phyloP scores from a whole-genome alignment of 2,113 vertebrate genomes.

The Crotophaga sulcirostris region DNA sequence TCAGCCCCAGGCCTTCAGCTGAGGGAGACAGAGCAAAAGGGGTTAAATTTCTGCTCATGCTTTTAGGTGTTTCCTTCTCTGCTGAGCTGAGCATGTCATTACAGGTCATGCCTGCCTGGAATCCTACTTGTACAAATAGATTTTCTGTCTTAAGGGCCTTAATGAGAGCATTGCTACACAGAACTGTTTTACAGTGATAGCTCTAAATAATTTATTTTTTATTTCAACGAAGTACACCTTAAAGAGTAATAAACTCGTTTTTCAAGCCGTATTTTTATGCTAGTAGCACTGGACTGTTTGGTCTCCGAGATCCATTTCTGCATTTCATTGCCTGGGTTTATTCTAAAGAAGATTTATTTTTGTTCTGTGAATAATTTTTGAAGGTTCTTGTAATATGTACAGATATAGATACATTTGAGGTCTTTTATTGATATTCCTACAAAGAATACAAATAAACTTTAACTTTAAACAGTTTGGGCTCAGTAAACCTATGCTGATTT shows the following conservation, averaged over 20 bases:
- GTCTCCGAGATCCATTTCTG: constrained; percentile 75
- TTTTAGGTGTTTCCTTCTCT: constrained; percentile 48
- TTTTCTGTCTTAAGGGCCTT: constrained; percentile 79
- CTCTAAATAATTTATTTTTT: constrained; percentile 85
- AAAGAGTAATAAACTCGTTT: constrained; percentile 77
- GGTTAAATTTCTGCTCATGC: constrained; percentile 46
- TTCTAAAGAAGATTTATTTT: constrained; percentile 87
- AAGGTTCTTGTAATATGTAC: constrained; percentile 84
- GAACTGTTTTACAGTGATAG: constrained; percentile 76
- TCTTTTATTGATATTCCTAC: constrained; percentile 85
- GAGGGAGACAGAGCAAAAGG: neutral
- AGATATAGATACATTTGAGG: constrained; percentile 83
- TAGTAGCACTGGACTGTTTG: constrained; percentile 75
- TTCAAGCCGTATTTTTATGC: constrained; percentile 82
- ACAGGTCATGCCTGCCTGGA: constrained; percentile 55
- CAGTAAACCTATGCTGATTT: neutral
- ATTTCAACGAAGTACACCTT: constrained; percentile 76
- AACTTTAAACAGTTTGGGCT: constrained; percentile 80
- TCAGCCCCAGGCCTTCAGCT: neutral
- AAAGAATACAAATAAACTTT: constrained; percentile 84
- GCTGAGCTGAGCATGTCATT: constrained; percentile 6
- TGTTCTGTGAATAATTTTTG: constrained; percentile 86
- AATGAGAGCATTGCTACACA: constrained; percentile 74
- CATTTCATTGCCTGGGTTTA: constrained; percentile 83
- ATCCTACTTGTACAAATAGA: constrained; percentile 68